Percentiles rank a stretch among this genome's conserved stretches.
Evolutionary conservation across 2,888 invertebrate species (phyloP).

Genomic region (Yponomeuta cagnagella): DNA sequence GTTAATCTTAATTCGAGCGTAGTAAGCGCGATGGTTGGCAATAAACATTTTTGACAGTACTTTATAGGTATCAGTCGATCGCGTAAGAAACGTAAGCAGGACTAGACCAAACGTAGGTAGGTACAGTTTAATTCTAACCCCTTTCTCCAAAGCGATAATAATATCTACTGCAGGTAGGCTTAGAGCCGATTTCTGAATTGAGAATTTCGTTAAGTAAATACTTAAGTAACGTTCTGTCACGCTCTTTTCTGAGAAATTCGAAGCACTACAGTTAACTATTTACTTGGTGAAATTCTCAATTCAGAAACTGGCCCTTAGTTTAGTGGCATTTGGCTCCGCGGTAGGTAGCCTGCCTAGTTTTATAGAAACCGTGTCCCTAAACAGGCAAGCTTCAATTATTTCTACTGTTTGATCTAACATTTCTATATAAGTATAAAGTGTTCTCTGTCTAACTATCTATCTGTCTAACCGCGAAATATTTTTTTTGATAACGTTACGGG

Average conservation of each 20-base stretch:
- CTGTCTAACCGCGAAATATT: not conserved
- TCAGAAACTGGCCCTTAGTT: too few relatives aligned
- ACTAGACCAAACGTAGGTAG: not conserved
- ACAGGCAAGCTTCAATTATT: conserved; percentile 3
- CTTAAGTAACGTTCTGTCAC: too few relatives aligned
- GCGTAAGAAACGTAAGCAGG: not conserved
- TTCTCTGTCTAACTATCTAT: too few relatives aligned
- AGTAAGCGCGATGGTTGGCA: too few relatives aligned
- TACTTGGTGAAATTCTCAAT: too few relatives aligned
- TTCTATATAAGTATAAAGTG: too few relatives aligned
- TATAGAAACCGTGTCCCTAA: not conserved
- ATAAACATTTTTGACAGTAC: too few relatives aligned
- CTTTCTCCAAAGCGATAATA: not conserved
- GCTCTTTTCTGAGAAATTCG: too few relatives aligned
- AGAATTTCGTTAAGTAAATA: not conserved
- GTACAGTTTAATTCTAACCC: not conserved
- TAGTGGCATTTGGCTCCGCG: too few relatives aligned
- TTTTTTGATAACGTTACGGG: not conserved
- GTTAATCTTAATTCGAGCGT: too few relatives aligned
- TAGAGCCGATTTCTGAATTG: not conserved
- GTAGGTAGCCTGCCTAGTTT: not conserved
- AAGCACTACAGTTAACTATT: too few relatives aligned
- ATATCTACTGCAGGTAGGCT: not conserved
- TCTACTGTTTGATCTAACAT: not conserved
- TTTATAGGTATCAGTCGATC: not conserved